A percentile compares a stretch with the other conserved stretches of the same genome.
phyloP scores from a whole-genome alignment of 2,888 invertebrate species.

The Folsomia manolachei region DNA sequence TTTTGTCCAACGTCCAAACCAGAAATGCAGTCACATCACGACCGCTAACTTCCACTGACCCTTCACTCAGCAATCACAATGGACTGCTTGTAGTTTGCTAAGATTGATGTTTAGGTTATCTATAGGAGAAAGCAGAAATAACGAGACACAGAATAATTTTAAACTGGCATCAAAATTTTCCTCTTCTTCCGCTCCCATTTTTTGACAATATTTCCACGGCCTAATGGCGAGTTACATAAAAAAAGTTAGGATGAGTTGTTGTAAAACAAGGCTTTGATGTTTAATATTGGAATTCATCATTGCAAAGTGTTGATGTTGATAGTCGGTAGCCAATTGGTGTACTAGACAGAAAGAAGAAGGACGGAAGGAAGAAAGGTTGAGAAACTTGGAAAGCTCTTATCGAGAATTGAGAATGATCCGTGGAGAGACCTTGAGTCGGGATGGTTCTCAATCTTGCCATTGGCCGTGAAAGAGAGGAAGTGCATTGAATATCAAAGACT shows the following conservation, averaged over 20 bases:
- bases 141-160: neutral
- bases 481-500: constrained; percentile 17
- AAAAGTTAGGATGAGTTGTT: neutral
- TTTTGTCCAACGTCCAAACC: neutral
- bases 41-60: too few species aligned
- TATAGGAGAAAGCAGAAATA: neutral
- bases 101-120: neutral
- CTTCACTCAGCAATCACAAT: too few species aligned
- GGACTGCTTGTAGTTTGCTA: too few species aligned
- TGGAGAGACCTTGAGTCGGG: neutral
- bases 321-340: too few species aligned
- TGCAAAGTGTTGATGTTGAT: neutral
- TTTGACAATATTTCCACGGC: too few species aligned
- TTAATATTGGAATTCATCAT: neutral
- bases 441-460: neutral
- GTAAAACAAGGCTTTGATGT: neutral
- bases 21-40: neutral
- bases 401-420: constrained; percentile 2
- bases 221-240: too few species aligned
- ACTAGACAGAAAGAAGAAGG: neutral
- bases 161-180: neutral
- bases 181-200: neutral
- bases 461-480: constrained; percentile 15
- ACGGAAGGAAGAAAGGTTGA: neutral
- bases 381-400: neutral